Evolutionary conservation across 2,113 vertebrate species (phyloP).

Genomic region (Pygoscelis adeliae): DNA sequence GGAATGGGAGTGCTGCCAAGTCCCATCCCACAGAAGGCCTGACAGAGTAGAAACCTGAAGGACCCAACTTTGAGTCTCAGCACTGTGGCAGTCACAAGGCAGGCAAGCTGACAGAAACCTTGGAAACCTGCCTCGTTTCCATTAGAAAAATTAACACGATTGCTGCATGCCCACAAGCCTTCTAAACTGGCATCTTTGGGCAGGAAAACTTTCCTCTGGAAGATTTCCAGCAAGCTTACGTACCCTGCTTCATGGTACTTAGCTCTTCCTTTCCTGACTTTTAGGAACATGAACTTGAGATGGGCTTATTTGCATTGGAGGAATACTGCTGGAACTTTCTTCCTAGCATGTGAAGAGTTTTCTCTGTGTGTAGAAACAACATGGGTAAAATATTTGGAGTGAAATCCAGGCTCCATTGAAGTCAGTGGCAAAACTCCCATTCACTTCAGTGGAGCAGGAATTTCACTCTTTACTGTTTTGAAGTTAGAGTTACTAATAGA

Average conservation of each 20-base stretch:
- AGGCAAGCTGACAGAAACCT: background rate
- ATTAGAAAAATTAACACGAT: background rate
- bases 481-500: conserved; percentile 54
- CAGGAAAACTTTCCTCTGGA: background rate
- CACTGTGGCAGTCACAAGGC: background rate
- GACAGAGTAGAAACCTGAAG: background rate
- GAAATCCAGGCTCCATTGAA: conserved; percentile 35
- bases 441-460: conserved; percentile 34
- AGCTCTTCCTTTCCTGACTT: background rate
- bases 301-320: background rate
- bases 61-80: background rate
- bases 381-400: conserved; percentile 36
- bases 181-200: background rate
- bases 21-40: background rate
- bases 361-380: conserved; percentile 18
- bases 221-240: background rate
- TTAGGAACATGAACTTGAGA: background rate
- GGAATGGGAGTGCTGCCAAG: background rate
- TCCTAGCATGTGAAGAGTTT: background rate
- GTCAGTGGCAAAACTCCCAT: conserved; percentile 48
- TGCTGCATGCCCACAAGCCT: background rate
- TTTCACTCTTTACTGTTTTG: conserved; percentile 51
- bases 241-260: background rate
- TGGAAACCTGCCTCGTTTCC: background rate
- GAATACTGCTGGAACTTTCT: conserved; percentile 7